A percentile compares a stretch with the other conserved stretches of the same genome.
phyloP scores from a whole-genome alignment of 1,140 invertebrate genomes.

The Cydia amplana region DNA sequence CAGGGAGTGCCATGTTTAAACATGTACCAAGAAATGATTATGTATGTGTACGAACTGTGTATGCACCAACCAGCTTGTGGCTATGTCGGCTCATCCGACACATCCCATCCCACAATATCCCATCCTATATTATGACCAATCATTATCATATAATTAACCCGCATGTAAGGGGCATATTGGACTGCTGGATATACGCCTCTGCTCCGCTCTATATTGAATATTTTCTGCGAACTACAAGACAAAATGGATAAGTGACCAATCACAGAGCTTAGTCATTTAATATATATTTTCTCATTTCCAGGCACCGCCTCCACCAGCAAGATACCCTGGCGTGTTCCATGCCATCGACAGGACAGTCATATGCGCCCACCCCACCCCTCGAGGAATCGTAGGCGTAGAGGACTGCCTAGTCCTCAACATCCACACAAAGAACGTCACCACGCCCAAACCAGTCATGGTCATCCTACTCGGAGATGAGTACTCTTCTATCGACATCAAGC shows the following conservation, averaged over 20 bases:
- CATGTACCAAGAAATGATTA: no score
- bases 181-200: no score
- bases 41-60: no score
- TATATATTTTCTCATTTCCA: conserved; percentile 48
- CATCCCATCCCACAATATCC: no score
- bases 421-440: conserved; percentile 55
- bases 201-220: no score
- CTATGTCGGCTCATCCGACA: no score
- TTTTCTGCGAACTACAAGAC: no score
- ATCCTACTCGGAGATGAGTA: conserved; percentile 65
- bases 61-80: no score
- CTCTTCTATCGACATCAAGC: conserved; percentile 41
- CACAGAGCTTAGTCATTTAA: conserved; percentile 24
- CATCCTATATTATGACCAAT: no score
- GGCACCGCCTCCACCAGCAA: conserved; percentile 54
- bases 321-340: conserved; percentile 50
- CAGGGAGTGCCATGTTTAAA: conserved; percentile 11
- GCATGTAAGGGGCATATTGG: no score
- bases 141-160: no score
- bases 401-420: conserved; percentile 65
- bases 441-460: conserved; percentile 62
- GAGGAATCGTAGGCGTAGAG: conserved; percentile 62
- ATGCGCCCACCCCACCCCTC: conserved; percentile 59
- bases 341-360: conserved; percentile 53
- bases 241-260: no score